Evolutionary conservation across 2,888 invertebrate genomes (phyloP).

Genomic region (Caenorhabditis wallacei): DNA sequence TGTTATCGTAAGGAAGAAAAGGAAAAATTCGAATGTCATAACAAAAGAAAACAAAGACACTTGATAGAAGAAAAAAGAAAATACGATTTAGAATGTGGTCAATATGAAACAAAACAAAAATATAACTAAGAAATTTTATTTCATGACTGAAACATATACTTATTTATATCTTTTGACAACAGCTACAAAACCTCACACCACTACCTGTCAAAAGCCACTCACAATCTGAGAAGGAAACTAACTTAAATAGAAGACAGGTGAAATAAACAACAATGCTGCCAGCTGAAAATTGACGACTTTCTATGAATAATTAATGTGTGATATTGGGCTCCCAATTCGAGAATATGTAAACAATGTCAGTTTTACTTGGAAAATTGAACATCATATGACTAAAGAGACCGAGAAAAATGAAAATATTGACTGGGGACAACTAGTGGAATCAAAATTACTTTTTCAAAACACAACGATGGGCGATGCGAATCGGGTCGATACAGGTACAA

Average conservation of each 20-base stretch:
- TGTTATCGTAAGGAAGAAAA: constrained; percentile 24
- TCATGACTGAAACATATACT: not conserved
- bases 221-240: too few species aligned
- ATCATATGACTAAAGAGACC: not conserved
- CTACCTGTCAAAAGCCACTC: too few species aligned
- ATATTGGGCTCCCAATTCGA: constrained; percentile 15
- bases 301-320: constrained; percentile 50
- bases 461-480: constrained; percentile 58
- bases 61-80: constrained; percentile 23
- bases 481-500: constrained; percentile 62
- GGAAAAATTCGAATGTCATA: constrained; percentile 9
- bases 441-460: constrained; percentile 42
- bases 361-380: not conserved
- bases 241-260: constrained; percentile 9
- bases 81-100: not conserved
- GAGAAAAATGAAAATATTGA: not conserved
- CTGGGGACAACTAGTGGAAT: not conserved
- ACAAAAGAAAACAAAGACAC: constrained; percentile 23
- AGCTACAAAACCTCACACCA: too few species aligned
- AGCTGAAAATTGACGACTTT: constrained; percentile 40
- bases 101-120: constrained; percentile 4
- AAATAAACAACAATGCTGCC: not conserved
- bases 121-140: not conserved
- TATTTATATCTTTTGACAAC: too few species aligned
- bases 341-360: not conserved